Evolutionary conservation across 2,888 invertebrate species (phyloP), one percentile per base, ranked within the genome.

Genomic region (Emmelina monodactyla): DNA sequence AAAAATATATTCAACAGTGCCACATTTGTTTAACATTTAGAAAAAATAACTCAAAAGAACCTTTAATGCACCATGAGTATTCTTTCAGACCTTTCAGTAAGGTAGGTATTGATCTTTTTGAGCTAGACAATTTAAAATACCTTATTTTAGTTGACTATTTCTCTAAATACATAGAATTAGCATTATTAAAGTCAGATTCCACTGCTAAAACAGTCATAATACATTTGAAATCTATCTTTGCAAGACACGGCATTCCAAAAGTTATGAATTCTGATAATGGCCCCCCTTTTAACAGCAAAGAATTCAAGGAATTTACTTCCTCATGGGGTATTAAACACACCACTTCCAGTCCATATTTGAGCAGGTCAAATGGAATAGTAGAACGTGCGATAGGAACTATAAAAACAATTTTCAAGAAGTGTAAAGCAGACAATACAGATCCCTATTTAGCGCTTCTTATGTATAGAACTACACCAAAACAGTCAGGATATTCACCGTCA

Each of bases 101-200:
- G 37, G 35, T 44, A 9, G 44, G 40, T 19, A 14, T 38, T 10
- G 42, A 44, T 36, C 7, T 42, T 1, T 36, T 44, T 31, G 37
- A 44, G 6, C 35, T 34, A 19, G 16, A 40, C 10, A 16, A 12
- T 7, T n/a, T 22, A 22, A 37, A 38, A 33, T 45, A 43, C 22
- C 15, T 45, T 9, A 15, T 45, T 10, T 33, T 45, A 9, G 32
- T 36, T 6, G 40, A 42, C 15, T 37, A 42, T 22, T 42, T 22
- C 16, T 42, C 39, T n/a, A 37, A 37, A 28, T 38, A 33, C 32
- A 22, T 38, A 4, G 38, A 38, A 31, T 4, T 35, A n/a, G 32
- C 33, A 2, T 15, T 28, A 9, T 14, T 35, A 28, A 14, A 14
- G n/a, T 5, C 11, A 3, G 11, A 11, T 10, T 15, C 33, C 9